Base-by-base conservation (phyloP, 1,140 invertebrate species). In the Apis florea region DNA sequence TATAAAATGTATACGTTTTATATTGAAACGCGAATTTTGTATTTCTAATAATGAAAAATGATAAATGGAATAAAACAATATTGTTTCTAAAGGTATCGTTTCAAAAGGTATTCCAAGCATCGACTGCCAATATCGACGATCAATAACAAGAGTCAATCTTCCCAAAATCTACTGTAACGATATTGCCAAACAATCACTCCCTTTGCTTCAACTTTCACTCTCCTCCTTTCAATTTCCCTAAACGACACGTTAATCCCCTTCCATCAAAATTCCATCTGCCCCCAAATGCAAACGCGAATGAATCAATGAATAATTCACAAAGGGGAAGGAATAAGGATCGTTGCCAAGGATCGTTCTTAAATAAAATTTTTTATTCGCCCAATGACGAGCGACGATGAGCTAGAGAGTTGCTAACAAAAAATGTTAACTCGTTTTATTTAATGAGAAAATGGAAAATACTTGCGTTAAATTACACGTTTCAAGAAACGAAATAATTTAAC, bases 231-330 rank as follows among this genome's bases (percentile, higher is more conserved):
- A 13, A 70, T 70, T 31, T 54, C 17, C 49, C 10, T 67, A 47
- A 70, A 26, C 68, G 68, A 26, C 15, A 21, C 67, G 40, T 67
- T 47, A 47, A 67, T 67, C 11, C 64, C 21, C 2, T 40, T 67
- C 15, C 26, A 47, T 67, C 64, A 47, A 66, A 66, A 66, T 67
- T 67, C 64, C 21, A 67, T 67, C 40, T 47, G 64, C 21, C 2
- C 64, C 12, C 21, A 19, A 67, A 67, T 17, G 31, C 31, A 24
- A 47, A n/a, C 40, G n/a, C 31, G 63, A 40, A 66, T 10, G 67
- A 5, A 26, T 47, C 3, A 26, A 69, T 54, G 68, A 70, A 70
- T 70, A 70, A 54, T 70, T 70, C 68, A 70, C 10, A 53, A 31
- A 54, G 51, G 51, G 51, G 19, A 5, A 66, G 12, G 64, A 67